These are phyloP conservation scores for Hydrozoanthus gracilis DNA, from an alignment of 92 coral and sea anemone genomes.

Conservation along the genomic window DNA sequence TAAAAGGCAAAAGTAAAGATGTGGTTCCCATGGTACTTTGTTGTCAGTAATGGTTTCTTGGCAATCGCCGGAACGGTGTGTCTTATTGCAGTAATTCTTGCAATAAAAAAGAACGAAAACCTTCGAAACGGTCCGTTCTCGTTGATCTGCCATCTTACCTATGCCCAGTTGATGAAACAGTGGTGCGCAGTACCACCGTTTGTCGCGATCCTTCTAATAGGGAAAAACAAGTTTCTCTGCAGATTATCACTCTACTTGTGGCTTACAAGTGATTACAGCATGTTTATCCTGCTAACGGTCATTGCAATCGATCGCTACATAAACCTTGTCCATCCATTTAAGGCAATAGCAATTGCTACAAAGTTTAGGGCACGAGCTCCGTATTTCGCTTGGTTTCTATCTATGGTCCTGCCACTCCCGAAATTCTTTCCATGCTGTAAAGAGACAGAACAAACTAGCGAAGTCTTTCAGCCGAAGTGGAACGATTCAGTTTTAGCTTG, in stretches of 20 bases:
- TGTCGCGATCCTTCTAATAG: neutral
- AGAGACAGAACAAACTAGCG: too few species aligned
- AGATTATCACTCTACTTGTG: neutral
- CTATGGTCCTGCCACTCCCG: conserved; percentile 13
- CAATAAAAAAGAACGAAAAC: neutral
- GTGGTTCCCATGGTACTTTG: neutral
- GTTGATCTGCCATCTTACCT: conserved; percentile 16
- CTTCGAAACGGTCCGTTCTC: conserved; percentile 27
- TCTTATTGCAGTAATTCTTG: conserved; percentile 1
- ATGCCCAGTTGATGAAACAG: neutral
- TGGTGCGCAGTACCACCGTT: neutral
- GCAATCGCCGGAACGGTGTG: conserved; percentile 4
- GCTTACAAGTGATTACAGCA: neutral
- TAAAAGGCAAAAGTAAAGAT: neutral
- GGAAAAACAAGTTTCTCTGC: neutral
- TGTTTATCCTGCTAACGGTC: neutral
- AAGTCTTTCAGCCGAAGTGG: neutral
- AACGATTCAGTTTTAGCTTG: neutral
- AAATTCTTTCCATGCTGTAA: neutral
- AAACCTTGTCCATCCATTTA: conserved; percentile 19
- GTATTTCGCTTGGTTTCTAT: conserved; percentile 1
- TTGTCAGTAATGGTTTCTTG: neutral
- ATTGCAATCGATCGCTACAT: conserved; percentile 25
- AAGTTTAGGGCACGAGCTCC: neutral
- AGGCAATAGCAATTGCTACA: neutral